phyloP scores from a whole-genome alignment of 2,888 invertebrate species.

The Sthenelais limicola region DNA sequence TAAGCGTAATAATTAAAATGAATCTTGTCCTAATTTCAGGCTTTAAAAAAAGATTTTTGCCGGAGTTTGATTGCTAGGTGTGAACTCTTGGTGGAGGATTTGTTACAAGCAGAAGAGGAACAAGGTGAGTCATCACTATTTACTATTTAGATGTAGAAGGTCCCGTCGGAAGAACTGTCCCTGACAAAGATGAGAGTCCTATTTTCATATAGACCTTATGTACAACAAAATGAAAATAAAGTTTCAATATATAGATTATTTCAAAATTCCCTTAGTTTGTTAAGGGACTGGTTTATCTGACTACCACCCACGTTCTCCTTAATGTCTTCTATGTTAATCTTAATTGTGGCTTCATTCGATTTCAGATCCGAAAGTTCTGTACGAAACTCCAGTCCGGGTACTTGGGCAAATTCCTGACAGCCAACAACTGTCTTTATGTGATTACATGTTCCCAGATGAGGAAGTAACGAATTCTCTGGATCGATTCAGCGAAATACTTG shows the following conservation, averaged over 20 bases:
- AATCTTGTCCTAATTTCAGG: too few relatives aligned
- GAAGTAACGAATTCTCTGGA: constrained; percentile 85
- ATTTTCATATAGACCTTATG: too few relatives aligned
- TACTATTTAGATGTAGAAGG: too few relatives aligned
- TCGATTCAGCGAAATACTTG: constrained; percentile 86
- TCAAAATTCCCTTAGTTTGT: too few relatives aligned
- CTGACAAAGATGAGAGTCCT: too few relatives aligned
- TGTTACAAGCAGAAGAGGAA: constrained; percentile 83
- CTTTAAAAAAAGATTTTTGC: constrained; percentile 87
- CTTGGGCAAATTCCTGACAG: constrained; percentile 81
- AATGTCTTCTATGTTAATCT: too few relatives aligned
- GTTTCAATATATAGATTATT: too few relatives aligned
- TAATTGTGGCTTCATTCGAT: too few relatives aligned
- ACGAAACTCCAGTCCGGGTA: constrained; percentile 91
- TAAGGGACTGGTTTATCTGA: too few relatives aligned
- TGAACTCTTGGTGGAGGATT: constrained; percentile 93
- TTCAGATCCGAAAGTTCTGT: constrained; percentile 81
- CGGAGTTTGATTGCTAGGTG: constrained; percentile 88
- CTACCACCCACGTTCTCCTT: not conserved
- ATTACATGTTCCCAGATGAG: constrained; percentile 94
- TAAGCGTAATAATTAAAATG: too few relatives aligned
- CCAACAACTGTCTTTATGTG: constrained; percentile 82
- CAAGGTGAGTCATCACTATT: constrained; percentile 71
- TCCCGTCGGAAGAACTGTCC: too few relatives aligned
- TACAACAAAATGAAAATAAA: too few relatives aligned